These are phyloP conservation scores for Ancistrus triradiatus DNA, from an alignment of 2,113 vertebrate genomes.

Conservation along the genomic window DNA sequence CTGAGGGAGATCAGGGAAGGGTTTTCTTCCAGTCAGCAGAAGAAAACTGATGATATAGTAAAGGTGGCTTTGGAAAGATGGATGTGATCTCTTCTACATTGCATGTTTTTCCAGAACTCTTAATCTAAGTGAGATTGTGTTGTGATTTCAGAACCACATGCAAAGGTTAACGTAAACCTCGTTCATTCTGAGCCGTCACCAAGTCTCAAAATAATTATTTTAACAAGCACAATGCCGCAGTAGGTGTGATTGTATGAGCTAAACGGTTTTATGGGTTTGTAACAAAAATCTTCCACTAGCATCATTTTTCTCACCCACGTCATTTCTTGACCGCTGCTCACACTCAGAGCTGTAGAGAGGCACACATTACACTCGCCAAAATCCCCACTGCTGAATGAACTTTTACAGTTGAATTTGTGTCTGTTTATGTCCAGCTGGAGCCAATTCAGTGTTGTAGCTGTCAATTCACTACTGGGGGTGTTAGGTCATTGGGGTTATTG, in stretches of 20 bases:
- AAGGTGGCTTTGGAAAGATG: constrained; percentile 58
- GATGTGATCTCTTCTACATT: constrained; percentile 66
- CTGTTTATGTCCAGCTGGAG: not conserved
- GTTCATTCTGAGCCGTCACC: no score
- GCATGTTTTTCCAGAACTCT: constrained; percentile 59
- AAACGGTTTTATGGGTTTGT: constrained; percentile 5
- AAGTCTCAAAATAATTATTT: not conserved
- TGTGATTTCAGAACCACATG: no score
- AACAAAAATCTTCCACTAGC: not conserved
- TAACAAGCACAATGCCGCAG: not conserved
- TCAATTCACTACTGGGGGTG: not conserved
- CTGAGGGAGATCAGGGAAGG: constrained; percentile 60
- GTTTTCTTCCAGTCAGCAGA: constrained; percentile 64
- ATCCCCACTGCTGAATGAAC: not conserved
- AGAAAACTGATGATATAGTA: constrained; percentile 64
- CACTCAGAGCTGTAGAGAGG: not conserved
- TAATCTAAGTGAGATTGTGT: constrained; percentile 27
- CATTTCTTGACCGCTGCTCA: not conserved
- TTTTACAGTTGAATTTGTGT: not conserved
- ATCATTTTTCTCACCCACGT: constrained; percentile 1
- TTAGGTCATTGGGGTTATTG: no score
- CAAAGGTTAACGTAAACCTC: no score
- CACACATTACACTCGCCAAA: not conserved
- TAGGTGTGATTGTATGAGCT: not conserved
- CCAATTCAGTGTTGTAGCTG: not conserved